A percentile compares a stretch with the other conserved stretches of the same genome.
phyloP scores from a whole-genome alignment of 2,797 vertebrate genomes.

The Aplochiton taeniatus region DNA sequence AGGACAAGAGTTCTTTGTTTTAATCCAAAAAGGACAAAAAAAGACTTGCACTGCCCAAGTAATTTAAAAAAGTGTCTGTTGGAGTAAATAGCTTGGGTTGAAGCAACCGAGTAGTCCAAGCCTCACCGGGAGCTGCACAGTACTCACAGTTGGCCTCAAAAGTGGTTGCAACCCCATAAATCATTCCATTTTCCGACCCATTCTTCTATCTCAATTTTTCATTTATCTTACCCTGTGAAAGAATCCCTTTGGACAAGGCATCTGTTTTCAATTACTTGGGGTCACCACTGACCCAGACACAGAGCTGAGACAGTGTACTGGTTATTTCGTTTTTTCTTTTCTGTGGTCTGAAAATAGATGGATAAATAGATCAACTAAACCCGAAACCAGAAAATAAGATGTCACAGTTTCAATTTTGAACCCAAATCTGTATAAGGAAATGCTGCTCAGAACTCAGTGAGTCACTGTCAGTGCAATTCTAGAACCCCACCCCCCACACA shows the following conservation, averaged over 20 bases:
- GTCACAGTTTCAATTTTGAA: too few species aligned
- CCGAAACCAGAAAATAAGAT: too few species aligned
- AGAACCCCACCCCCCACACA: too few species aligned
- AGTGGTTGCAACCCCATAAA: not conserved
- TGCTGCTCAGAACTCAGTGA: too few species aligned
- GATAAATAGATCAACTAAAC: too few species aligned
- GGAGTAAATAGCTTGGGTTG: slow-evolving; percentile 38
- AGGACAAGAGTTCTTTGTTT: slow-evolving; percentile 32
- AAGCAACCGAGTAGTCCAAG: slow-evolving; percentile 24
- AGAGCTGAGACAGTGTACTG: slow-evolving; percentile 12
- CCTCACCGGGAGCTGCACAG: slow-evolving; percentile 11
- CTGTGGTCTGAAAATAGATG: not conserved
- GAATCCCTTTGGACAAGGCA: slow-evolving; percentile 23
- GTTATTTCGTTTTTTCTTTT: not conserved
- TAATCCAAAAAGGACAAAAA: slow-evolving; percentile 18
- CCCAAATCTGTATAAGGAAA: too few species aligned
- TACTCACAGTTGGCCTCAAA: slow-evolving; percentile 8
- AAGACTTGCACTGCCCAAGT: slow-evolving; percentile 22
- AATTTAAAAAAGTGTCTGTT: slow-evolving; percentile 42
- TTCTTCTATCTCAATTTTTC: not conserved
- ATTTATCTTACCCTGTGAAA: slow-evolving; percentile 6
- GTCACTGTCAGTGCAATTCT: too few species aligned
- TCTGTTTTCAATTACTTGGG: slow-evolving; percentile 29
- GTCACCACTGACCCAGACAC: slow-evolving; percentile 13
- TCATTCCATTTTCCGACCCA: not conserved